These are phyloP conservation scores for Odontocerum albicorne DNA, from an alignment of 2,888 invertebrate genomes.

Conservation along the genomic window DNA sequence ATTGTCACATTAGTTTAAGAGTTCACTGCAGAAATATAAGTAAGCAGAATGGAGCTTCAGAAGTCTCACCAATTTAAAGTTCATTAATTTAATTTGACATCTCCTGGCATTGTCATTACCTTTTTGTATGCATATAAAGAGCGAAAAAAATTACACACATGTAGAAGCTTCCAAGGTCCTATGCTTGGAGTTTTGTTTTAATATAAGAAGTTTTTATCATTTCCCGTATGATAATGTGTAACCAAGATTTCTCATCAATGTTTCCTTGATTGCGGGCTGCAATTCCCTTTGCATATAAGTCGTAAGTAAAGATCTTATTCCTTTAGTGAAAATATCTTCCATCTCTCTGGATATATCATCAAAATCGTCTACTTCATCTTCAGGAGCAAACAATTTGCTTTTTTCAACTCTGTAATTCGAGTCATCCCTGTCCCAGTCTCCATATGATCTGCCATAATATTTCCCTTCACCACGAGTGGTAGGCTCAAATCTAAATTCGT, in stretches of 20 bases:
- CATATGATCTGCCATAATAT: constrained; percentile 11
- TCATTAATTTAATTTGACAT: too few relatives aligned
- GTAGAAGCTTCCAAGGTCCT: too few relatives aligned
- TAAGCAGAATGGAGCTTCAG: too few relatives aligned
- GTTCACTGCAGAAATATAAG: too few relatives aligned
- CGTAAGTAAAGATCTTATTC: constrained; percentile 77
- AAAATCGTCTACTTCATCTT: constrained; percentile 60
- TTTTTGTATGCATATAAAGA: too few relatives aligned
- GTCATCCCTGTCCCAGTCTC: constrained; percentile 23
- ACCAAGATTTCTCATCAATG: constrained; percentile 84
- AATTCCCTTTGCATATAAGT: constrained; percentile 83
- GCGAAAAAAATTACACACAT: too few relatives aligned
- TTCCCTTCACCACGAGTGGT: constrained; percentile 40
- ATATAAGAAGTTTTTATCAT: too few relatives aligned
- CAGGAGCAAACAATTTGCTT: constrained; percentile 54
- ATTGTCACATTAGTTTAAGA: too few relatives aligned
- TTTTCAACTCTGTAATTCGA: constrained; percentile 42
- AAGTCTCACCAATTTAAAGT: too few relatives aligned
- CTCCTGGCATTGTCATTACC: too few relatives aligned
- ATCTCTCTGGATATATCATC: constrained; percentile 76
- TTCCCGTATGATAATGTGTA: constrained; percentile 84
- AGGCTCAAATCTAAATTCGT: constrained; percentile 51
- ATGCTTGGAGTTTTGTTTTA: too few relatives aligned
- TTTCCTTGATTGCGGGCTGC: constrained; percentile 83
- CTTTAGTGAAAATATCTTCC: constrained; percentile 82